Conservation (phyloP, 2,797 vertebrate genomes). For the Urosaurus nigricauda region DNA sequence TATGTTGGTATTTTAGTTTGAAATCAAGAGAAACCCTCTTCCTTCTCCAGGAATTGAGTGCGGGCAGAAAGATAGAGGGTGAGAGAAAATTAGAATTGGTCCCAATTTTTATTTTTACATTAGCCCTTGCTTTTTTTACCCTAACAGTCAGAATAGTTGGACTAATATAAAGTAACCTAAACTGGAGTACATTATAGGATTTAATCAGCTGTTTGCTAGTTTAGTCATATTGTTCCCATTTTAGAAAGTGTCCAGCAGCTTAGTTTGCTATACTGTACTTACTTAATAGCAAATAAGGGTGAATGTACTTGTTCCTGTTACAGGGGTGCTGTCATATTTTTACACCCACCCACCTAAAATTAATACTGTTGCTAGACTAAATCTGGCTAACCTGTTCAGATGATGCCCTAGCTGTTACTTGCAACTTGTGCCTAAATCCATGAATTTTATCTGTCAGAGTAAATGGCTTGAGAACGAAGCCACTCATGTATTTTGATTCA, state of each 20-base stretch:
- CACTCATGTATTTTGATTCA: background rate
- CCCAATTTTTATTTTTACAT: too few species aligned
- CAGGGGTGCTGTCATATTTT: background rate
- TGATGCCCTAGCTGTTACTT: background rate
- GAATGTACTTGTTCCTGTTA: background rate
- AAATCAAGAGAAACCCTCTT: too few species aligned
- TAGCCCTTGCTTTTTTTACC: background rate
- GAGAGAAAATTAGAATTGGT: background rate
- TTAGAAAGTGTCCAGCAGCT: background rate
- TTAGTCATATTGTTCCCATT: background rate
- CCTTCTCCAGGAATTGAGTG: background rate
- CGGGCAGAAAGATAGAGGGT: background rate
- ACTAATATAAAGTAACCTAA: background rate
- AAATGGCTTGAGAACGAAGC: slow-evolving; percentile 14
- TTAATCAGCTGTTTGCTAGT: too few species aligned
- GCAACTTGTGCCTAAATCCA: background rate
- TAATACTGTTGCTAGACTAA: background rate
- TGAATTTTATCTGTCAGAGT: background rate
- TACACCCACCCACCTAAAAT: background rate
- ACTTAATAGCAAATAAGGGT: background rate
- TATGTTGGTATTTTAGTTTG: too few species aligned
- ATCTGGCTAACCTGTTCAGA: background rate
- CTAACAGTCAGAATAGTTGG: background rate
- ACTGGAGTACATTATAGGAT: background rate
- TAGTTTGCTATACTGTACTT: background rate